Evolutionary conservation across 2,113 vertebrate genomes (phyloP).

Genomic region (Mesitornis unicolor): DNA sequence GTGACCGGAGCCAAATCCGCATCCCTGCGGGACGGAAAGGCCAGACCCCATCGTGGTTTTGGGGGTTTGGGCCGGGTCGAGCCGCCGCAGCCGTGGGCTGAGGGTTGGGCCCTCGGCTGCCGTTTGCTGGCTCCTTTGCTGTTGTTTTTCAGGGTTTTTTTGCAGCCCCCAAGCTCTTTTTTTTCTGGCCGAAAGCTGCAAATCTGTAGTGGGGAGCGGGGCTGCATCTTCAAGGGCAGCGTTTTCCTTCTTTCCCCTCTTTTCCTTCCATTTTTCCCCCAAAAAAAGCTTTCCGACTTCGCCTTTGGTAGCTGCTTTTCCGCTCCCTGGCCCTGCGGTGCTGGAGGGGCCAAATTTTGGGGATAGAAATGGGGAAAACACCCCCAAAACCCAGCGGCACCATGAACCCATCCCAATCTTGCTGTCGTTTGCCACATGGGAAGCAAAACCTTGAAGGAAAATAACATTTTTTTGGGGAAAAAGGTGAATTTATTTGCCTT

Average conservation of each 20-base stretch:
- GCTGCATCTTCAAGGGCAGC: too few relatives aligned
- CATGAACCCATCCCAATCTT: not conserved
- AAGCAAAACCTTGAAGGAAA: not conserved
- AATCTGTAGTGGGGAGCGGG: not conserved
- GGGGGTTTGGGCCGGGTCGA: not conserved
- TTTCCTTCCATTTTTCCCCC: not conserved
- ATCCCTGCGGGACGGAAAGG: not conserved
- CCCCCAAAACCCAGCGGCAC: too few relatives aligned
- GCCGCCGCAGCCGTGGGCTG: not conserved
- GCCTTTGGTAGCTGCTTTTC: not conserved
- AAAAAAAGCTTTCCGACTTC: too few relatives aligned
- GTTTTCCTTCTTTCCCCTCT: not conserved
- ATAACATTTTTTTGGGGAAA: not conserved
- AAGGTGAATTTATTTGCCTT: not conserved
- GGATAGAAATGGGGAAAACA: too few relatives aligned
- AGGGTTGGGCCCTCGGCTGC: rapidly evolving
- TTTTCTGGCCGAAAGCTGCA: not conserved
- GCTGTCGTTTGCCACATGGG: not conserved
- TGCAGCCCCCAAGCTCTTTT: not conserved
- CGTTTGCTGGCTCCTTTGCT: not conserved
- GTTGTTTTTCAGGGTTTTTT: not conserved
- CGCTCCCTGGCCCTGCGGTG: too few relatives aligned
- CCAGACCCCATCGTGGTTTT: rapidly evolving
- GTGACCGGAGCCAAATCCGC: not conserved
- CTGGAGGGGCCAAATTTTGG: too few relatives aligned